Base-by-base conservation (phyloP, 2,888 invertebrate species). In the Phengaris arion region DNA sequence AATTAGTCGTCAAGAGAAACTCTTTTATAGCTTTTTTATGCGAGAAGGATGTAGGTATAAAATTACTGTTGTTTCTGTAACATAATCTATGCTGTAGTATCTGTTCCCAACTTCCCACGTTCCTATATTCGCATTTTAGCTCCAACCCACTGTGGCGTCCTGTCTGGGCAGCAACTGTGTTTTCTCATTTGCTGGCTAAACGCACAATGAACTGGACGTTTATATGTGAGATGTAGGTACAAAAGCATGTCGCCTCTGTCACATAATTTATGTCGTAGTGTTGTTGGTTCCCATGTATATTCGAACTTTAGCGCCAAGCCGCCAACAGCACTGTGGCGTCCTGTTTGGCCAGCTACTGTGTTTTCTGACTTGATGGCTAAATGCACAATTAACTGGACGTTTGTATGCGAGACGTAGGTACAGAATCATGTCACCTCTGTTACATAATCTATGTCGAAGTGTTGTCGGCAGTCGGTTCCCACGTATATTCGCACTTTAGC, bases 401-500 rank as follows among this genome's bases (percentile, higher is more conserved):
- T 59, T 12, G 12, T 12, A 64, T 35, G 10, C 7, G 7, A 6
- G 2, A 64, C 12, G 13, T 45, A 45, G 64, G 64, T 35, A 64
- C 35, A 13, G 35, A 64, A 35, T 6, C 35, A 10, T 64, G 35
- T 64, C 64, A 35, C 35, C 12, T 64, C 64, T 64, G 7, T 5
- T 0, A 10, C 6, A 12, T 64, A 64, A 64, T 64, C 35, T 64
- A 45, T 64, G 35, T 12, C 64, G 15, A 15, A 64, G 35, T 64
- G 12, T 12, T 48, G 48, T 52, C 35, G 35, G 35, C 35, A 7
- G 48, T 52, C 64, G 64, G 35, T 64, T 64, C 64, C 64, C 64
- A 64, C 64, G 64, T 64, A 64, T 6, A 64, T 64, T 64, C 64
- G 64, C 64, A 45, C 64, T 13, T 64, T 64, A 64, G 64, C 13